A percentile compares a stretch with the other conserved stretches of the same genome.
Conservation (phyloP, 1,140 invertebrate species). For the Caenorhabditis brenneri region DNA sequence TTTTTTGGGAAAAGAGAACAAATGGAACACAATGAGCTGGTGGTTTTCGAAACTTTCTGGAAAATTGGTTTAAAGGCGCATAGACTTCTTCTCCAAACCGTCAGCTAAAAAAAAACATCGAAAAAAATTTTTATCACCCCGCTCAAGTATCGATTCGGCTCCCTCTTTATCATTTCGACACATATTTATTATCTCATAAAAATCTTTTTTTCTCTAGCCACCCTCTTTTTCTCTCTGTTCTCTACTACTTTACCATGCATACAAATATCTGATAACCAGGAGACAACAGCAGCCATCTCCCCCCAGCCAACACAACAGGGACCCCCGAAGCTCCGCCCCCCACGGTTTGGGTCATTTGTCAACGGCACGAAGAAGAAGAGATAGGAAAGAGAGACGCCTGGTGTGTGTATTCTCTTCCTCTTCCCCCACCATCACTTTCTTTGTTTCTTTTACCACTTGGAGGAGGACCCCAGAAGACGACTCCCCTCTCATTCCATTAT, state of each 20-base stretch:
- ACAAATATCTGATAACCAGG: slow-evolving; percentile 2
- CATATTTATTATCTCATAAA: slow-evolving; percentile 19
- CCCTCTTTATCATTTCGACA: background rate
- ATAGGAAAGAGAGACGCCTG: background rate
- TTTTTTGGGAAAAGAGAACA: background rate
- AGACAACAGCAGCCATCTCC: background rate
- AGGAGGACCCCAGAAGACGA: too few species aligned
- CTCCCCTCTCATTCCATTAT: slow-evolving; percentile 12
- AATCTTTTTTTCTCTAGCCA: background rate
- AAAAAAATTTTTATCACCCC: background rate
- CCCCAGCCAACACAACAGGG: background rate
- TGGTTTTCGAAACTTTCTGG: background rate
- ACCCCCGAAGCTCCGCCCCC: background rate
- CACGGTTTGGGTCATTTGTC: slow-evolving; percentile 28
- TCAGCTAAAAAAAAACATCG: too few species aligned
- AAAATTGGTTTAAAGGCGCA: too few species aligned
- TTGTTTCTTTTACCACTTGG: background rate
- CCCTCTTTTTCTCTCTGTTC: background rate
- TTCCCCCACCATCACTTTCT: background rate
- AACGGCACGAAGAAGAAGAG: too few species aligned
- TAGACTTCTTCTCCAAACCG: too few species aligned
- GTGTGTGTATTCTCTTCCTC: too few species aligned
- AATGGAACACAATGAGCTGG: background rate
- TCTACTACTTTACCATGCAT: background rate
- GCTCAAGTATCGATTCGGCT: background rate